phyloP scores from a whole-genome alignment of 2,888 invertebrate genomes.

The Cantharis rufa region DNA sequence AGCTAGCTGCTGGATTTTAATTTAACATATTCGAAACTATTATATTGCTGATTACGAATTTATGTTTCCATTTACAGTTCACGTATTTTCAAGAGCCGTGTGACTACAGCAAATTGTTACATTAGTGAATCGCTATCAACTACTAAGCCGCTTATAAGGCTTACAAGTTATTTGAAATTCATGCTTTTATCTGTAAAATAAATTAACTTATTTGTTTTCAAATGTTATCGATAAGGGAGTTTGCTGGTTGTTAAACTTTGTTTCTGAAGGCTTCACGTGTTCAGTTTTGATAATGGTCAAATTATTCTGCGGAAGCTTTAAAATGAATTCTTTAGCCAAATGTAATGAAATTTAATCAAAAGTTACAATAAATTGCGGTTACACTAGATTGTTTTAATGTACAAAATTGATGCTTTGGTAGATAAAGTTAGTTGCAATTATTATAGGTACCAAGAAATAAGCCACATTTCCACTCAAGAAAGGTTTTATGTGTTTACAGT shows the following conservation, averaged over 20 bases:
- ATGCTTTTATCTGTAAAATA: conserved; percentile 1
- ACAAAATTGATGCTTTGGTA: background rate
- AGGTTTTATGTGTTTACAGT: background rate
- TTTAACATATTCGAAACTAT: background rate
- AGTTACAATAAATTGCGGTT: background rate
- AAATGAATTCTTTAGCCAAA: background rate
- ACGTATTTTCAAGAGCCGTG: background rate
- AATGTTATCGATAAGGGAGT: background rate
- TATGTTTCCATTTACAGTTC: background rate
- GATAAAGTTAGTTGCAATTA: background rate
- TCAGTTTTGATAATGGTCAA: background rate
- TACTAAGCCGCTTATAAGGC: conserved; percentile 1
- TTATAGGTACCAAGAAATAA: background rate
- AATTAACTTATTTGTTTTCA: background rate
- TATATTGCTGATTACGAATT: background rate
- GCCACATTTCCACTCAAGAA: background rate
- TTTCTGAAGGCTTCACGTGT: background rate
- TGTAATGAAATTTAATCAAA: background rate
- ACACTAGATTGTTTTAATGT: background rate
- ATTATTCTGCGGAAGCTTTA: background rate
- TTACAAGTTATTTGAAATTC: conserved; percentile 2
- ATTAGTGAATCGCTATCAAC: background rate
- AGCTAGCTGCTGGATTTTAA: background rate
- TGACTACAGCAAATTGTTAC: background rate
- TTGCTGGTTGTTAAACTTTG: background rate